These are phyloP conservation scores for Ctenosaura bakeri DNA, from an alignment of 2,797 vertebrate genomes.

Conservation along the genomic window DNA sequence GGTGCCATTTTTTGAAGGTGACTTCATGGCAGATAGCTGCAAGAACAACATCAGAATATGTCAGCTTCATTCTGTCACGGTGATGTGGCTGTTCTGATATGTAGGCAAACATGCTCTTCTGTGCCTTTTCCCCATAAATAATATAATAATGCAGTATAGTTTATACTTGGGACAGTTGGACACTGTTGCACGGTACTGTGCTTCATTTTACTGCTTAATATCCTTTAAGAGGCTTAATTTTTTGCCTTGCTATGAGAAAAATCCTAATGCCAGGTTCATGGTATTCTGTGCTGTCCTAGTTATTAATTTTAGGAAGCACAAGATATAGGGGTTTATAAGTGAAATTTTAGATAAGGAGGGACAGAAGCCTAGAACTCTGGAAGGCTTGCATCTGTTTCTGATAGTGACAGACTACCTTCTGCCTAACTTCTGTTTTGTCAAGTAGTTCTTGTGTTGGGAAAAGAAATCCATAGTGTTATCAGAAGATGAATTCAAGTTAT, in stretches of 20 bases:
- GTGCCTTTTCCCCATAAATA: background rate
- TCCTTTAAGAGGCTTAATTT: background rate
- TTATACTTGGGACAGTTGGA: background rate
- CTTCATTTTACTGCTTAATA: background rate
- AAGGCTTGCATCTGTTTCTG: slow-evolving; percentile 8
- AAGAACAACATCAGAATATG: background rate
- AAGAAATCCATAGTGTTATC: background rate
- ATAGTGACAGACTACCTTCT: background rate
- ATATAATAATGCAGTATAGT: background rate
- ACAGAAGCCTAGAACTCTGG: background rate
- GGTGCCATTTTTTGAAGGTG: no score
- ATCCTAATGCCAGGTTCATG: background rate
- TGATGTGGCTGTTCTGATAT: background rate
- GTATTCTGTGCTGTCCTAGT: no score
- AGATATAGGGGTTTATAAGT: background rate
- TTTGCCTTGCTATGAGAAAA: background rate
- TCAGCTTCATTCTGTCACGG: background rate
- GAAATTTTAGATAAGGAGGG: background rate
- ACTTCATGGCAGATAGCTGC: no score
- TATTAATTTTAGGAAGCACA: background rate
- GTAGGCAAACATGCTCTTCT: background rate
- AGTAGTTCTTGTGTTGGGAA: no score
- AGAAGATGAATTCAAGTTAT: background rate
- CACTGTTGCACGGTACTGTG: background rate
- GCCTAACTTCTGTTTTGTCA: background rate